Conservation (phyloP, 64 coral and sea anemone genomes). For the Cladopsammia gracilis region DNA sequence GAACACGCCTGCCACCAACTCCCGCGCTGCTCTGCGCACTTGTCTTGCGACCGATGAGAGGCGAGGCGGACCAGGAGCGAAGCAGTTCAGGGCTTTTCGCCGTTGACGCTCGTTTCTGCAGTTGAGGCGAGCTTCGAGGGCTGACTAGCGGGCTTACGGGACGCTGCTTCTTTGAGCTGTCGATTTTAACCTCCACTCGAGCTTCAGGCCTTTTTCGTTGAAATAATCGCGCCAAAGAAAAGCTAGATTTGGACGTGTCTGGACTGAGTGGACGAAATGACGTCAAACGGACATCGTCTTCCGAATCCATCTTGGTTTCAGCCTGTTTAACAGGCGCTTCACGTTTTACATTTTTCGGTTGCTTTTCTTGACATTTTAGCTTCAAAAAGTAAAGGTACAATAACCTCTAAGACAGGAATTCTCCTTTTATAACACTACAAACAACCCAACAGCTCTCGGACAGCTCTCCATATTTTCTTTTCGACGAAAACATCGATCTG, state of each 20-base stretch:
- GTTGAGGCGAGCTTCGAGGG: conserved; percentile 24
- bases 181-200: conserved; percentile 30
- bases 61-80: conserved; percentile 8
- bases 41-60: not conserved
- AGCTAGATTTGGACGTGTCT: conserved; percentile 67
- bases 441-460: no score
- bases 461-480: not conserved
- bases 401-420: no score
- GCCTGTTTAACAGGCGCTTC: no score
- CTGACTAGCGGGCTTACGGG: not conserved
- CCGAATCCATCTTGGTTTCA: conserved; percentile 24
- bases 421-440: no score
- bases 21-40: not conserved
- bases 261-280: conserved; percentile 95
- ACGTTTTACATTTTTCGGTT: not conserved
- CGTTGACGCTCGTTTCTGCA: conserved; percentile 21
- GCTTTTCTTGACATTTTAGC: conserved; percentile 5
- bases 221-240: conserved; percentile 77
- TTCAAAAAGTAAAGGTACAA: not conserved
- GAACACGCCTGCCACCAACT: not conserved
- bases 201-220: conserved; percentile 65
- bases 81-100: conserved; percentile 6
- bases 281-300: conserved; percentile 62
- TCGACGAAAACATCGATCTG: not conserved
- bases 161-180: conserved; percentile 20